phyloP scores from a whole-genome alignment of 2,888 invertebrate species.

The Torymus texanus region DNA sequence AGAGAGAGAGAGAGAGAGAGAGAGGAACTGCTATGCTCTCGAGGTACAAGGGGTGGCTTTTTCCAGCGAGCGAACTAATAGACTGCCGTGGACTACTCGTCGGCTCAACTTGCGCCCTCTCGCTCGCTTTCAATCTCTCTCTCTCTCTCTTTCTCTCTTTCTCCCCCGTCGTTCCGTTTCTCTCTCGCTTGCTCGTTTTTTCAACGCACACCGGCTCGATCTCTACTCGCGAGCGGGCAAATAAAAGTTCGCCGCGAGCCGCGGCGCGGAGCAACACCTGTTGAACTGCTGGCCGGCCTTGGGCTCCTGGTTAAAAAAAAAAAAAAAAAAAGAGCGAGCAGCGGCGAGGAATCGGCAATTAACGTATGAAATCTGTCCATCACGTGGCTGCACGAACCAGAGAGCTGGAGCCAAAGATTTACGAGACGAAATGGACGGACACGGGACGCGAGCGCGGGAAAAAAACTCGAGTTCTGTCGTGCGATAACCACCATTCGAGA shows the following conservation, averaged over 20 bases:
- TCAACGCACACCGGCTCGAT: constrained; percentile 45
- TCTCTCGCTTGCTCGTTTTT: constrained; percentile 56
- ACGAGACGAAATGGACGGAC: constrained; percentile 58
- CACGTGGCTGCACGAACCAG: constrained; percentile 59
- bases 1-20: constrained; percentile 49
- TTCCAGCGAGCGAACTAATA: constrained; percentile 72
- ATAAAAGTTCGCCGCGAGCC: constrained; percentile 74
- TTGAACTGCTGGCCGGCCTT: constrained; percentile 70
- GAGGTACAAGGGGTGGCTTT: constrained; percentile 67
- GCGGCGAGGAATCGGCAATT: constrained; percentile 67
- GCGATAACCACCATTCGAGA: constrained; percentile 34
- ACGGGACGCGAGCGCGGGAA: constrained; percentile 40
- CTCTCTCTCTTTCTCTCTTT: constrained; percentile 57
- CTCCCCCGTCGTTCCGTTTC: constrained; percentile 54
- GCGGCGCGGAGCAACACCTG: constrained; percentile 69
- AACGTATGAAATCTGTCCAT: constrained; percentile 72
- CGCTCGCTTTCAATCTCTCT: constrained; percentile 55
- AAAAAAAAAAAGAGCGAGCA: constrained; percentile 32
- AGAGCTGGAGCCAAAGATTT: constrained; percentile 63
- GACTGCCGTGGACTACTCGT: constrained; percentile 66
- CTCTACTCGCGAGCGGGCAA: constrained; percentile 66
- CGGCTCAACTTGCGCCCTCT: constrained; percentile 63
- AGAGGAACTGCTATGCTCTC: constrained; percentile 43
- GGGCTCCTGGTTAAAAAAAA: constrained; percentile 38
- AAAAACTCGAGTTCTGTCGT: constrained; percentile 28